Evolutionary conservation across 2,797 vertebrate genomes (phyloP).

Genomic region (Pangasius sanitwongsei): DNA sequence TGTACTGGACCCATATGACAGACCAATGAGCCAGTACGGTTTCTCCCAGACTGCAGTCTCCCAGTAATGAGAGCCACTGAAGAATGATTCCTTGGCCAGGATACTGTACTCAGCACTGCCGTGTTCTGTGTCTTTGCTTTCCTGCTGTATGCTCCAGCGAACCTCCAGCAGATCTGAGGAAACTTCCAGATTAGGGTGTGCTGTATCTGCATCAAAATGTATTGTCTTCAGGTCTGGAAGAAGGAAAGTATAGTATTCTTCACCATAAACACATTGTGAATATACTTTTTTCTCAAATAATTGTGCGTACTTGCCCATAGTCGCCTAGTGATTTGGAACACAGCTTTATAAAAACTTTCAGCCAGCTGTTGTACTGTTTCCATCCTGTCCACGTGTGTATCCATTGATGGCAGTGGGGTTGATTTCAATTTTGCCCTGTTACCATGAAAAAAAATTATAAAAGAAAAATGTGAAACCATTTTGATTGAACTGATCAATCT

Average conservation of each 20-base stretch:
- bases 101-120: conserved; percentile 73
- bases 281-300: conserved; percentile 12
- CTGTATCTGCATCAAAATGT: conserved; percentile 68
- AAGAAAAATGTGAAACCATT: not conserved
- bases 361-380: conserved; percentile 70
- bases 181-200: conserved; percentile 73
- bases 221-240: conserved; percentile 71
- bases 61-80: conserved; percentile 72
- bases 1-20: conserved; percentile 59
- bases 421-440: conserved; percentile 66
- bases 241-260: not conserved
- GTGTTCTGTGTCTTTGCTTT: conserved; percentile 46
- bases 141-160: conserved; percentile 66
- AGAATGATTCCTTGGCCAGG: conserved; percentile 65
- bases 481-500: not conserved
- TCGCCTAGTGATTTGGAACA: conserved; percentile 72
- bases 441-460: not conserved
- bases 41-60: conserved; percentile 77
- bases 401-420: conserved; percentile 60
- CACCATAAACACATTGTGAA: not conserved
- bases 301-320: conserved; percentile 73
- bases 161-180: conserved; percentile 71
- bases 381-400: conserved; percentile 67
- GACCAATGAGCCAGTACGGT: conserved; percentile 77
- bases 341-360: conserved; percentile 69